Evolutionary conservation across 2,113 vertebrate genomes (phyloP), one percentile per base, ranked within the genome.

Genomic region (Pao palembangensis): DNA sequence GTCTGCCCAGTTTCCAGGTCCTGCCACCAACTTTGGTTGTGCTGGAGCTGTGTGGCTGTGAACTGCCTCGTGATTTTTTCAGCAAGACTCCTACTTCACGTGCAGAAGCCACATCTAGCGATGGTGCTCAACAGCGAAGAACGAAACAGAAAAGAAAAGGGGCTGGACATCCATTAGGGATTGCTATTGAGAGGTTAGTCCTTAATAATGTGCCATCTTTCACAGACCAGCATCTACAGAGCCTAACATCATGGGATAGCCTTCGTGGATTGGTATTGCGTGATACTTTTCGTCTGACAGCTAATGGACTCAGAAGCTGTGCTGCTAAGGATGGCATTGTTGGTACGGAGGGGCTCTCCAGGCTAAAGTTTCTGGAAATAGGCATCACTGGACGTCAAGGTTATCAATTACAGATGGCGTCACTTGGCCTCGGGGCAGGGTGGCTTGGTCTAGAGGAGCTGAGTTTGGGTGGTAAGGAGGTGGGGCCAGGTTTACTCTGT

Each of bases 151-250:
- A 75, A 53, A 55, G 67, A 21, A 82, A 83, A 56, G 34, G 67
- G 16, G 43, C 3, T 5, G 18, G 42, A 8, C 41, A 66, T 25
- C 50, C 64, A 12, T 60, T 64, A 7, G 78, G 83, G 50, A 68
- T 85, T 34, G 8, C 65, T 41, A 83, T 92, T 18, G 78, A 88
- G 67, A 82, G 81, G 25, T 75, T 92, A 34, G 74, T 92, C 43
- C 73, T 92, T 4, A 86, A 90, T 48, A 90, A 85, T 4, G 89
- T 92, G 34, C 89, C 91, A 16, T 91, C 90, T n/a, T 92, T 92
- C 61, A 90, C 85, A 1, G 90, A 92, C 73, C 84, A 89, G 64
- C 91, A 92, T 53, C 81, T 92, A 59, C 84, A 84, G 67, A 90
- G 85, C 74, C 82, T 92, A 63, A 69, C 79, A 16, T 83, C 85